Evolutionary conservation across 2,888 invertebrate genomes (phyloP).

Genomic region (Pollenia angustigena): DNA sequence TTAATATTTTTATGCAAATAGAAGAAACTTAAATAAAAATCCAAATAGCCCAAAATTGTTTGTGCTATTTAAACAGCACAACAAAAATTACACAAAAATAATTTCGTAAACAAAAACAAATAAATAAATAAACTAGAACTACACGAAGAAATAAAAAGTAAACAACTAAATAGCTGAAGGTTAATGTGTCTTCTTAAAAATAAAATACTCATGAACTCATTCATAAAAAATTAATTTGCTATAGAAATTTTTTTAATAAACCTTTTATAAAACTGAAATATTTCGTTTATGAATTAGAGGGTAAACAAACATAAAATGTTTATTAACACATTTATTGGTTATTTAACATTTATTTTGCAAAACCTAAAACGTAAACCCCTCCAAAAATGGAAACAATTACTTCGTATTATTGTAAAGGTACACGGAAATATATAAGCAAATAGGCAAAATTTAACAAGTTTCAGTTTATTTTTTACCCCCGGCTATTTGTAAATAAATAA

Average conservation of each 20-base stretch:
- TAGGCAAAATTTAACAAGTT: not conserved
- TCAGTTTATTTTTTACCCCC: not conserved
- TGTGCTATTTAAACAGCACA: not conserved
- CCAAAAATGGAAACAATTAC: not conserved
- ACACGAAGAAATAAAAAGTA: not conserved
- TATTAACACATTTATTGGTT: not conserved
- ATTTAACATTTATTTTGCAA: constrained; percentile 4
- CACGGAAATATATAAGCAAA: not conserved
- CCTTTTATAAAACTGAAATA: no score
- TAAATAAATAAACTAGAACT: constrained; percentile 7
- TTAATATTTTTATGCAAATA: no score
- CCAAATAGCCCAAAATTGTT: not conserved
- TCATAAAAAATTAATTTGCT: no score
- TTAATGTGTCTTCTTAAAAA: not conserved
- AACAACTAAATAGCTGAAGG: constrained; percentile 13
- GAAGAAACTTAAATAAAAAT: not conserved
- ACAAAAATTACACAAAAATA: constrained; percentile 1
- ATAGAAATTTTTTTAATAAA: no score
- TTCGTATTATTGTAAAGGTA: no score
- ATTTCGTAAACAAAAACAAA: constrained; percentile 1
- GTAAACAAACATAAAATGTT: no score
- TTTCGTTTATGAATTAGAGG: no score
- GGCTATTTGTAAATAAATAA: not conserved
- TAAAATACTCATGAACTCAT: not conserved
- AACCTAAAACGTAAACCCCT: not conserved